phyloP scores from a whole-genome alignment of 2,888 invertebrate genomes.

The Tetanocera ferruginea region DNA sequence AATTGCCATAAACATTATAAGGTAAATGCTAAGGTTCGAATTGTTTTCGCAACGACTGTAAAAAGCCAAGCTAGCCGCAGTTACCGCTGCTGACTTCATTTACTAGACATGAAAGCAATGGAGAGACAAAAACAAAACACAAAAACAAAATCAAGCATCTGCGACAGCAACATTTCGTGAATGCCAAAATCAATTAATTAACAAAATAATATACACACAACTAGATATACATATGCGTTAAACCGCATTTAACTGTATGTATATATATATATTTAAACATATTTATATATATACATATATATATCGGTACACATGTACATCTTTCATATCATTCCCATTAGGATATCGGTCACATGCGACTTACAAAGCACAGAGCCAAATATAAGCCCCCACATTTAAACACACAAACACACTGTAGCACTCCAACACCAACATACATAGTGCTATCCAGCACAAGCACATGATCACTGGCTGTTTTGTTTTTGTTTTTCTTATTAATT shows the following conservation, averaged over 20 bases:
- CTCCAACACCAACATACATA: background rate
- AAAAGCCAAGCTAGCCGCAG: no score
- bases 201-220: background rate
- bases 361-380: background rate
- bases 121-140: background rate
- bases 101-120: background rate
- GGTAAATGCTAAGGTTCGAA: no score
- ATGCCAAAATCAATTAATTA: background rate
- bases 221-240: background rate
- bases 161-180: background rate
- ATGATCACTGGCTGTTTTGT: conserved; percentile 15
- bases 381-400: background rate
- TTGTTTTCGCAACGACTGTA: no score
- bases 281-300: no score
- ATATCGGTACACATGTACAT: background rate
- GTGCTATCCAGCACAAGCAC: conserved; percentile 16
- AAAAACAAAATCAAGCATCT: background rate
- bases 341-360: background rate
- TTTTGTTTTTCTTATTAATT: background rate
- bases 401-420: background rate
- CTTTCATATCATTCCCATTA: background rate
- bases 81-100: no score
- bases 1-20: no score
- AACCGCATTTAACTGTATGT: background rate
- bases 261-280: no score